A percentile compares a stretch with the other conserved stretches of the same genome.
These are phyloP conservation scores for Spinus olivaceus DNA, from an alignment of 2,797 vertebrate species.

Conservation along the genomic window DNA sequence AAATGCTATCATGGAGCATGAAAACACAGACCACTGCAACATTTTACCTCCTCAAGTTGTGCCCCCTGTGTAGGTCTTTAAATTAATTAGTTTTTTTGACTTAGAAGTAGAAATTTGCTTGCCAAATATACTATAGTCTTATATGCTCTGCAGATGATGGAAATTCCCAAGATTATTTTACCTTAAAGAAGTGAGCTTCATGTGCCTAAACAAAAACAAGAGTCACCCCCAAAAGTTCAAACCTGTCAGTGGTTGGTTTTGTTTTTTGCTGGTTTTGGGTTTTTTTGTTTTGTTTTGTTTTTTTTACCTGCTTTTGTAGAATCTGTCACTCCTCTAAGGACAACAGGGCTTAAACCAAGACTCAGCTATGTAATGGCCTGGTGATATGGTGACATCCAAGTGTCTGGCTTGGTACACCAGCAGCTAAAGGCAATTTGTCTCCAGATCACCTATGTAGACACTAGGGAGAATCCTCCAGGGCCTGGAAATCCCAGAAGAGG, in stretches of 20 bases:
- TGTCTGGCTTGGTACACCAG: background rate
- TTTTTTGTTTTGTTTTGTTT: background rate
- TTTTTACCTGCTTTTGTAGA: background rate
- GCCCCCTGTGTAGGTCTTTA: background rate
- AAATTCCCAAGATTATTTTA: background rate
- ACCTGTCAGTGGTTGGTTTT: rapidly evolving
- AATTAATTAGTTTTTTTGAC: background rate
- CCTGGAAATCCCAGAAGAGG: background rate
- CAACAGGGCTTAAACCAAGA: background rate
- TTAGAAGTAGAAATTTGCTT: background rate
- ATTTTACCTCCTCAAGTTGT: background rate
- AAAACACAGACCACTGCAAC: background rate
- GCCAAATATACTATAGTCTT: background rate
- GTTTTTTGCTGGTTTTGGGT: background rate
- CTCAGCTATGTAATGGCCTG: background rate
- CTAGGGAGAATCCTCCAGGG: background rate
- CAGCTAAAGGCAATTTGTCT: background rate
- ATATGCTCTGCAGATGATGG: rapidly evolving
- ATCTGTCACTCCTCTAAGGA: background rate
- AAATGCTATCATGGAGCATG: background rate
- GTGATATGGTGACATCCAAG: background rate
- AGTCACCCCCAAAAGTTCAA: background rate
- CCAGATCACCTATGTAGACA: background rate
- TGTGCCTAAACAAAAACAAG: background rate
- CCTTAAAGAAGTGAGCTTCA: background rate